Evolutionary conservation across 92 coral and sea anemone species (phyloP), one percentile per base, ranked within the genome.

Genomic region (Chrysogorgia sp.): DNA sequence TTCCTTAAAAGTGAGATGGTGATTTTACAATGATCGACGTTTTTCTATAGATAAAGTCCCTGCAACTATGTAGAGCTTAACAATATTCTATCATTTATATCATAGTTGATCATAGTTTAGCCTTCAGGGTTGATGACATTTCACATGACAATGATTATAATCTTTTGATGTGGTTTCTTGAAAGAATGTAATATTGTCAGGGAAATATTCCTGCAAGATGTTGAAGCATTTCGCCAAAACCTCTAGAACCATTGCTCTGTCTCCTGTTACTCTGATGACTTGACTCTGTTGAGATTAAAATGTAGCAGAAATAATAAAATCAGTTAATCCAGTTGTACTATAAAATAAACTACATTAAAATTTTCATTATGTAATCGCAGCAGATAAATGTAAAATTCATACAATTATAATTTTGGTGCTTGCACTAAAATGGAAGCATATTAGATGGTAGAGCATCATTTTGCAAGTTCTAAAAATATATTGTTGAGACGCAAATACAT

Each of bases 111-210:
- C n/a, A n/a, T n/a, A n/a, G n/a, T n/a, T n/a, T n/a, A n/a, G n/a
- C n/a, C n/a, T n/a, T n/a, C n/a, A n/a, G n/a, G 71, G 25, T 64
- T 26, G 40, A 47, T 64, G 71, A 21, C 71, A 64, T 64, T 64
- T 64, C 70, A 32, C 40, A 34, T 63, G 70, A 32, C 26, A 30
- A 63, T 63, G 70, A 21, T 63, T 63, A 43, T 63, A 63, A 63
- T 63, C 70, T 63, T 29, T 33, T 6, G 70, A 63, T 17, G 70
- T 34, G 21, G 4, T 8, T 63, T 34, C 70, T 63, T 63, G 45
- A 63, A 63, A 63, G n/a, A 31, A 63, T 40, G 45, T 31, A 25
- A 63, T 23, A 34, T 63, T 63, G 45, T 63, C 70, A 9, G 70
- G 70, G 33, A 63, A 63, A 35, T 32, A 63, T 34, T 63, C 70